A percentile compares a stretch with the other conserved stretches of the same genome.
Evolutionary conservation across 2,797 vertebrate genomes (phyloP).

Genomic region (Thripadectes ignobilis): DNA sequence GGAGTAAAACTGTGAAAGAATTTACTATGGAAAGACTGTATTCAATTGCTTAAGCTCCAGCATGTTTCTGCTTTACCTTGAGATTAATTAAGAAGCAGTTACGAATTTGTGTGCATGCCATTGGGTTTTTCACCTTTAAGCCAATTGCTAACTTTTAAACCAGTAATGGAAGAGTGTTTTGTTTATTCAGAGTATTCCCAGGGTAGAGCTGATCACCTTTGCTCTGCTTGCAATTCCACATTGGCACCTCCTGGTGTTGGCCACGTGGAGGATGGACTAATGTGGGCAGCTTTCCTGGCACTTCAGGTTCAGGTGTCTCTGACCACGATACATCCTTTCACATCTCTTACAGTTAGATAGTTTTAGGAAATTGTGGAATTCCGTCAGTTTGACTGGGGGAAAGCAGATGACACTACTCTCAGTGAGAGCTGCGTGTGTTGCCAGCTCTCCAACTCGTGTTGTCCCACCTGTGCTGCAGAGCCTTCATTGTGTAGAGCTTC

Average conservation of each 20-base stretch:
- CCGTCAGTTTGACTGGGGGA: background rate
- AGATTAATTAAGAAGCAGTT: background rate
- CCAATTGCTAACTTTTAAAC: background rate
- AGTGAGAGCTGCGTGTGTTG: background rate
- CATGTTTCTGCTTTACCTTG: background rate
- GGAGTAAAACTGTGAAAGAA: background rate
- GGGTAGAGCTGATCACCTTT: background rate
- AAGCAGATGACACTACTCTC: background rate
- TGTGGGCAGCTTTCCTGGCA: background rate
- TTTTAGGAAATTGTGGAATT: background rate
- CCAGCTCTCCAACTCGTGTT: background rate
- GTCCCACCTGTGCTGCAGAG: background rate
- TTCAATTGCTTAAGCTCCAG: background rate
- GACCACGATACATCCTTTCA: background rate
- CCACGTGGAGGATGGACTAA: background rate
- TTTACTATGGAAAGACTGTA: background rate
- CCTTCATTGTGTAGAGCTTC: background rate
- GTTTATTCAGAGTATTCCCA: background rate
- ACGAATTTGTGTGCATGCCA: no score
- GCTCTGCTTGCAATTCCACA: background rate
- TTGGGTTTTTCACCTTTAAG: background rate
- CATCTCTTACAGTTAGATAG: background rate
- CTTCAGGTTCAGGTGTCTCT: background rate
- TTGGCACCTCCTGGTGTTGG: background rate
- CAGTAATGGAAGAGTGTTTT: background rate